Evolutionary conservation across 2,113 vertebrate genomes (phyloP).

Genomic region (Triplophysa dalaica): DNA sequence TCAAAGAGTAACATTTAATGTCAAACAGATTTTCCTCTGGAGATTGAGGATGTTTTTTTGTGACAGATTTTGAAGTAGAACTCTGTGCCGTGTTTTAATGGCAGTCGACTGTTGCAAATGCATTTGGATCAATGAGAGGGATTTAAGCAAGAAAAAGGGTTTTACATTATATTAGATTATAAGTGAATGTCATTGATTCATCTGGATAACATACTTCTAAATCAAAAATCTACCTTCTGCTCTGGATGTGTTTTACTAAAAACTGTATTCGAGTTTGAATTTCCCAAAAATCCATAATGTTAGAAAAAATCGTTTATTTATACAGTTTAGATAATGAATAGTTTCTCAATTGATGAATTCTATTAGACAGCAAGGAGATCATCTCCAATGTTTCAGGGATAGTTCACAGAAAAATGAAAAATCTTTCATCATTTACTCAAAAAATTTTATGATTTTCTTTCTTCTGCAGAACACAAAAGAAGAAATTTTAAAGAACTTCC

Average conservation of each 20-base stretch:
- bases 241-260: not conserved
- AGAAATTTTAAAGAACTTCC: no score
- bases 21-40: not conserved
- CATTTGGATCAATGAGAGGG: not conserved
- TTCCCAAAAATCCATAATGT: no score
- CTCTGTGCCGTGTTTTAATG: not conserved
- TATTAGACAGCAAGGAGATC: no score
- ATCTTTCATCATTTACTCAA: no score
- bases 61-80: not conserved
- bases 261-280: not conserved
- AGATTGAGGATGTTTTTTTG: not conserved
- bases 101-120: not conserved
- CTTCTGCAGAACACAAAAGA: no score
- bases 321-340: no score
- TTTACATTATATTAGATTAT: not conserved
- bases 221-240: not conserved
- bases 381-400: no score
- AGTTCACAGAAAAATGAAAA: no score
- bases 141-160: not conserved
- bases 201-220: not conserved
- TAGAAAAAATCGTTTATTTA: no score
- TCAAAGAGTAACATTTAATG: constrained; percentile 17
- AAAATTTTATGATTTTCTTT: no score
- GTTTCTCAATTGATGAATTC: no score
- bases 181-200: not conserved